phyloP scores from a whole-genome alignment of 2,888 invertebrate species.

The Rambutsinella grinnellia region DNA sequence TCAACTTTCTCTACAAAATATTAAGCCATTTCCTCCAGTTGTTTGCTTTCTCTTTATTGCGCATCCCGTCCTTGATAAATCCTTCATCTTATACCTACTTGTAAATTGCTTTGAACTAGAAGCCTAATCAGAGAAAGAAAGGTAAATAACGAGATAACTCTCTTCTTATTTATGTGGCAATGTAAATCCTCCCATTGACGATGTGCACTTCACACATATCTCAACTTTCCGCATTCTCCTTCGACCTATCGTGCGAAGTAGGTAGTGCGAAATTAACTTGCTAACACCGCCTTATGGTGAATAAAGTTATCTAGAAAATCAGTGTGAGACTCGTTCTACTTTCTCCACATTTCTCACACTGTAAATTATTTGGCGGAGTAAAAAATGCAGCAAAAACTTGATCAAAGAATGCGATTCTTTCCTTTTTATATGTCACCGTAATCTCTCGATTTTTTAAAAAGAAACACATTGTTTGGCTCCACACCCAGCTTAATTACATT shows the following conservation, averaged over 20 bases:
- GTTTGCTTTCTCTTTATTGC: too few relatives aligned
- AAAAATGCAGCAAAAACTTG: not conserved
- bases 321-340: constrained; percentile 24
- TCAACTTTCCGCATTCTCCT: not conserved
- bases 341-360: not conserved
- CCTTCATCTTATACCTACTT: not conserved
- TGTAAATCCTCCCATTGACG: too few relatives aligned
- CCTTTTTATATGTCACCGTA: too few relatives aligned
- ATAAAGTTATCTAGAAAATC: constrained; percentile 15
- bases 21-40: not conserved
- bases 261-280: not conserved
- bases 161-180: too few relatives aligned
- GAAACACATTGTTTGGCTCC: too few relatives aligned
- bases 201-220: too few relatives aligned
- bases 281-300: too few relatives aligned
- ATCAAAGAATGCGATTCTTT: too few relatives aligned
- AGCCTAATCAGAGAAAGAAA: not conserved
- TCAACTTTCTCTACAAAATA: not conserved
- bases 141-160: not conserved
- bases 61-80: too few relatives aligned
- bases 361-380: not conserved
- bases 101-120: not conserved
- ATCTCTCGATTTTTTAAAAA: not conserved
- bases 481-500: constrained; percentile 29
- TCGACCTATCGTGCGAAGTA: not conserved